phyloP scores from a whole-genome alignment of 2,797 vertebrate genomes.

The Poeciliopsis gracilis region DNA sequence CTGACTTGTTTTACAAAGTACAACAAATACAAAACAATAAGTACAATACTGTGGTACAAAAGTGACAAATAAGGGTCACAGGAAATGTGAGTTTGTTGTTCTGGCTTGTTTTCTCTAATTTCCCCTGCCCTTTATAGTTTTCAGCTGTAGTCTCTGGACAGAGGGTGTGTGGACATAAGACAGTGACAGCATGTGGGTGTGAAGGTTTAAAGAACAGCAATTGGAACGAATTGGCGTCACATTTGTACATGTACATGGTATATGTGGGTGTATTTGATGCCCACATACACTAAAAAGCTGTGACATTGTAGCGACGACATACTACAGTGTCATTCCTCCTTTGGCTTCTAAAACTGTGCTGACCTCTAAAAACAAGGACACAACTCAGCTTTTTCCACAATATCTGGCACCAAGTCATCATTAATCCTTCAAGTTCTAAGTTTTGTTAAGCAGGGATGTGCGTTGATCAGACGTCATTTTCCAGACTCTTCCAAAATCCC shows the following conservation, averaged over 20 bases:
- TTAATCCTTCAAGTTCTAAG: not conserved
- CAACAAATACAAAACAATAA: not conserved
- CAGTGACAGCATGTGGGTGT: not conserved
- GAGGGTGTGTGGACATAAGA: conserved; percentile 4
- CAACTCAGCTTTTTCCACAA: not conserved
- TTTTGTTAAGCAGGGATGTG: not conserved
- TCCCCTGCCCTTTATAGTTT: not conserved
- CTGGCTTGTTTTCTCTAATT: not conserved
- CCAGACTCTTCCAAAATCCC: not conserved
- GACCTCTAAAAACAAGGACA: not conserved
- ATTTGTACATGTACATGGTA: not conserved
- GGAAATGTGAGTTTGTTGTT: not conserved
- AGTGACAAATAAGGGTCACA: not conserved
- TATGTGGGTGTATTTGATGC: not conserved
- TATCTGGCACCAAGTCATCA: not conserved
- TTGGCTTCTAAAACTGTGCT: not conserved
- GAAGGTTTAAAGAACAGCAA: not conserved
- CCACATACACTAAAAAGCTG: not conserved
- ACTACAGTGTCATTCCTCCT: not conserved
- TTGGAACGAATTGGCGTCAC: not conserved
- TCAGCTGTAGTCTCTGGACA: not conserved
- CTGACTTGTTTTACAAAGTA: not conserved
- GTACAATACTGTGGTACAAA: not conserved
- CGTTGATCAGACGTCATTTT: conserved; percentile 4
- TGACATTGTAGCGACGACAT: not conserved